phyloP scores from a whole-genome alignment of 1,140 invertebrate species.

The Latrodectus geometricus region DNA sequence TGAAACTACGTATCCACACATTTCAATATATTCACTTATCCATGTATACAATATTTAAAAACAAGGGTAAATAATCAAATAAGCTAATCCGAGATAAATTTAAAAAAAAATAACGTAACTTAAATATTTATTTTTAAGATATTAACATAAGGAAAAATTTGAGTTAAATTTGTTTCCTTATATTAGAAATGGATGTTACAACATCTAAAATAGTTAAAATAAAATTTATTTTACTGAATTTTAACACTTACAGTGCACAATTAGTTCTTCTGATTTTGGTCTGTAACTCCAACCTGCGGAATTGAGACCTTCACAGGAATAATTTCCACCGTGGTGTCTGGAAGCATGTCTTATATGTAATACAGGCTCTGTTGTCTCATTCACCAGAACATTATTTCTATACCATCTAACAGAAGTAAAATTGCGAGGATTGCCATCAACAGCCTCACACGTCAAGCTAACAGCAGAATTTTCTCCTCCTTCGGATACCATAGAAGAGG shows the following conservation, averaged over 20 bases:
- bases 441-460: slow-evolving; percentile 61
- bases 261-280: slow-evolving; percentile 54
- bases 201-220: too few species aligned
- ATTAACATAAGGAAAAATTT: too few species aligned
- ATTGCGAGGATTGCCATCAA: slow-evolving; percentile 64
- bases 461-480: slow-evolving; percentile 54
- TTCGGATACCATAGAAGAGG: slow-evolving; percentile 61
- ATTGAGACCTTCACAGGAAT: slow-evolving; percentile 64
- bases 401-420: slow-evolving; percentile 64
- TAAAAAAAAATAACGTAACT: too few species aligned
- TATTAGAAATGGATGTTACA: too few species aligned
- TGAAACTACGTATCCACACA: too few species aligned
- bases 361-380: slow-evolving; percentile 58
- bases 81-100: too few species aligned
- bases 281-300: slow-evolving; percentile 61
- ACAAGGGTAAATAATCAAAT: too few species aligned
- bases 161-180: too few species aligned
- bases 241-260: slow-evolving; percentile 64
- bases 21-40: too few species aligned
- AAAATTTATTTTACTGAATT: not conserved
- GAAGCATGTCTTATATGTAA: slow-evolving; percentile 41
- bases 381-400: slow-evolving; percentile 61
- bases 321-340: slow-evolving; percentile 62
- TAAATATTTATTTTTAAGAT: too few species aligned
- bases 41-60: too few species aligned